Conservation (phyloP, 1,140 invertebrate species). For the Drosophila arizonae region DNA sequence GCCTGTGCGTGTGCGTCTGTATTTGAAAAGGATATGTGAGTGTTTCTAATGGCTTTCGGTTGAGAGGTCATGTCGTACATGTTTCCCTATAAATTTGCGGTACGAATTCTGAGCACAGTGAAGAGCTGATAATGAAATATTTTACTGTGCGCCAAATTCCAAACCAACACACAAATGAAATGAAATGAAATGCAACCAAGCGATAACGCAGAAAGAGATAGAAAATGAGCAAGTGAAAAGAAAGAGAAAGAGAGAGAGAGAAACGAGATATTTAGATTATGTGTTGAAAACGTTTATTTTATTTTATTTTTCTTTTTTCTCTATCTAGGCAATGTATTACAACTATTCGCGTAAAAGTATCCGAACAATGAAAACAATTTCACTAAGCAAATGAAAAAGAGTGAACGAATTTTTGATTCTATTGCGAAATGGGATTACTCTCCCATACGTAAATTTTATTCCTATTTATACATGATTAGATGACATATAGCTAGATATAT, state of each 20-base stretch:
- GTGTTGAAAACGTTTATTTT: slow-evolving; percentile 56
- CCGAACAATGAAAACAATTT: background rate
- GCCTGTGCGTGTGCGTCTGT: slow-evolving; percentile 9
- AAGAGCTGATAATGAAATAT: slow-evolving; percentile 45
- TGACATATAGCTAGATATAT: too few relatives aligned
- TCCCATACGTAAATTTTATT: too few relatives aligned
- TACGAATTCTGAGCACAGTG: slow-evolving; percentile 15
- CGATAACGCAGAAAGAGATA: slow-evolving; percentile 1
- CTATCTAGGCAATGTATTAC: background rate
- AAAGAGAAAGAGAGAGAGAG: background rate
- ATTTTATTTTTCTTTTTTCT: background rate
- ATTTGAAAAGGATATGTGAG: slow-evolving; percentile 38
- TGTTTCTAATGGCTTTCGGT: slow-evolving; percentile 44
- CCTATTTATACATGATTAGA: too few relatives aligned
- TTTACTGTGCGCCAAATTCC: slow-evolving; percentile 32
- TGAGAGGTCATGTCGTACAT: slow-evolving; percentile 25
- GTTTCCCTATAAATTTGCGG: slow-evolving; percentile 5
- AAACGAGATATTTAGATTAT: slow-evolving; percentile 45
- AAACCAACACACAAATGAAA: slow-evolving; percentile 11
- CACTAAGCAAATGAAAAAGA: slow-evolving; percentile 17
- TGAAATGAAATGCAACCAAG: slow-evolving; percentile 31
- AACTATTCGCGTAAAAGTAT: too few relatives aligned
- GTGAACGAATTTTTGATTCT: too few relatives aligned
- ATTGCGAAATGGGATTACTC: too few relatives aligned
- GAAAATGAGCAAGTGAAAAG: background rate